phyloP scores from a whole-genome alignment of 2,797 vertebrate species.

The Tauraco hartlaubi region DNA sequence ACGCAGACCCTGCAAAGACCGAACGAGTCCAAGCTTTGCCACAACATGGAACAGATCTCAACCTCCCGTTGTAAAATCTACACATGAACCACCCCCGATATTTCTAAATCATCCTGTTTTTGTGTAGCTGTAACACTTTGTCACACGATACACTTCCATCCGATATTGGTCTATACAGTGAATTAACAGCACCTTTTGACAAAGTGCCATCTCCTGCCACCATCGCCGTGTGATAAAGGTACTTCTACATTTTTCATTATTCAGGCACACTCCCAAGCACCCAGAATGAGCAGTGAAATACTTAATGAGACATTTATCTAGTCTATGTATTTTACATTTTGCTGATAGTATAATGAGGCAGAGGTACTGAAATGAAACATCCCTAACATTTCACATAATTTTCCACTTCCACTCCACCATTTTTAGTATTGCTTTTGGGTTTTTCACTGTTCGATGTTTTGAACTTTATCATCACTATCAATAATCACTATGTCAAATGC shows the following conservation, averaged over 20 bases:
- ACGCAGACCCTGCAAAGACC: neutral
- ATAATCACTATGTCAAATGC: constrained; percentile 50
- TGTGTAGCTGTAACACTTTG: neutral
- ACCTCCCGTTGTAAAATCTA: neutral
- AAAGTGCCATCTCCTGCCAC: constrained; percentile 17
- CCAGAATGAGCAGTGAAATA: constrained; percentile 69
- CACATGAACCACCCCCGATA: rapidly evolving
- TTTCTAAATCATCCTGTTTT: neutral
- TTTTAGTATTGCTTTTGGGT: constrained; percentile 55
- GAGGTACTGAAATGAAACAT: constrained; percentile 73
- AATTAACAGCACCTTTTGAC: constrained; percentile 34
- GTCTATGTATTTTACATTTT: constrained; percentile 79
- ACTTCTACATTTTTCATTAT: constrained; percentile 71
- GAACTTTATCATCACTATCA: constrained; percentile 70
- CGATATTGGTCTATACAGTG: neutral
- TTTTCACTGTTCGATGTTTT: constrained; percentile 66
- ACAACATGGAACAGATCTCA: neutral
- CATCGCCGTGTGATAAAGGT: constrained; percentile 31
- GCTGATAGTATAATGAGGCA: constrained; percentile 78
- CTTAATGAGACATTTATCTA: constrained; percentile 83
- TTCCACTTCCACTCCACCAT: constrained; percentile 71
- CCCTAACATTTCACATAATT: constrained; percentile 77
- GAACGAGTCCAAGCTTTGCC: rapidly evolving
- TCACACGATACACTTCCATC: neutral
- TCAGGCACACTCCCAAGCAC: constrained; percentile 66